Conservation (phyloP, 1,140 invertebrate genomes). For the Seison nebaliae region DNA sequence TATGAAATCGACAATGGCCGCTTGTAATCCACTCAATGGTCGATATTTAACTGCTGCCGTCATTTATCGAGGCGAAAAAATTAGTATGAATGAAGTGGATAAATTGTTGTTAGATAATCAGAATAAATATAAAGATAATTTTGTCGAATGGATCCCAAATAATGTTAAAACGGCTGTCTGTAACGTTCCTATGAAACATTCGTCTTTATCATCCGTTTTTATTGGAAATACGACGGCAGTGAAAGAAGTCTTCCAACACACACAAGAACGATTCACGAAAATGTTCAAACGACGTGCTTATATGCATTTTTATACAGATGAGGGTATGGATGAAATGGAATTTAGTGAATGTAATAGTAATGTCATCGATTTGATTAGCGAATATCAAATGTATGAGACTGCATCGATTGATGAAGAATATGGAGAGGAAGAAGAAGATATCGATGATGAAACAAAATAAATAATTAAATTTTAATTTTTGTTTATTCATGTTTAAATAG, state of each 20-base stretch:
- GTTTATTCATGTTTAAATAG: too few species aligned
- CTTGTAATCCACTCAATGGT: conserved; percentile 39
- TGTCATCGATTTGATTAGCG: conserved; percentile 51
- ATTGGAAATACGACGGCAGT: neutral
- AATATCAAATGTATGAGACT: conserved; percentile 57
- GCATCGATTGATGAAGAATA: conserved; percentile 1
- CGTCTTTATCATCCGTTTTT: neutral
- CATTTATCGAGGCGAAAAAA: conserved; percentile 31
- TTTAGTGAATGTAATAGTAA: too few species aligned
- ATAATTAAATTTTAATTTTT: too few species aligned
- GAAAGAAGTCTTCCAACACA: neutral
- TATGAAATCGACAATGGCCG: conserved; percentile 43
- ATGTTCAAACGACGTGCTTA: conserved; percentile 44
- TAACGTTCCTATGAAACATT: conserved; percentile 16
- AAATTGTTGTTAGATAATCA: conserved; percentile 49
- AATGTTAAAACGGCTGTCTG: too few species aligned
- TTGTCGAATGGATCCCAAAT: conserved; percentile 30
- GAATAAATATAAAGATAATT: conserved; percentile 36
- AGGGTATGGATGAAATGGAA: conserved; percentile 53
- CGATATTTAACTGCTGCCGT: conserved; percentile 40
- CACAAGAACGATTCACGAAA: neutral
- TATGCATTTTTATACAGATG: conserved; percentile 49
- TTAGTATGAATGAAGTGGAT: conserved; percentile 34
- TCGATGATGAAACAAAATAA: too few species aligned
- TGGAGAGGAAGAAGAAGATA: neutral